Percentiles rank a stretch among this genome's conserved stretches.
Evolutionary conservation across 2,888 invertebrate genomes (phyloP).

Genomic region (Pandemis corylana): DNA sequence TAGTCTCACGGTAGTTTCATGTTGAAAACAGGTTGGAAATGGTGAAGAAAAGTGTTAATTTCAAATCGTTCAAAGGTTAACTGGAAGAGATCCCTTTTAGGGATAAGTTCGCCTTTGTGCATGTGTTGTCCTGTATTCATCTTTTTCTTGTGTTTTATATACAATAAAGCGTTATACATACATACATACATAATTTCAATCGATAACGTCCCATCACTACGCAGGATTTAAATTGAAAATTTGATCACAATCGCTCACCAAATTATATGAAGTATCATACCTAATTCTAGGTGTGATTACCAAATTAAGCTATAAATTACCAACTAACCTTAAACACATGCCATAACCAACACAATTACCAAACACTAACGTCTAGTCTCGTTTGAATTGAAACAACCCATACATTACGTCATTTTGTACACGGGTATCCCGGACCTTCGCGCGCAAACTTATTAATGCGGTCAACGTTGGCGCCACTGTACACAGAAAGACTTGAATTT

Average conservation of each 20-base stretch:
- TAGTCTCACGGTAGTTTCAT: too few relatives aligned
- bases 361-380: background rate
- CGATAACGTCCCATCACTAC: constrained; percentile 44
- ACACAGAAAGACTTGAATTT: background rate
- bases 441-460: constrained; percentile 15
- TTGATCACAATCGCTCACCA: constrained; percentile 27
- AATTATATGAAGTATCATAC: constrained; percentile 48
- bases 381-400: background rate
- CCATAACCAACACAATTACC: background rate
- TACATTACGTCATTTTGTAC: constrained; percentile 38
- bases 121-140: too few relatives aligned
- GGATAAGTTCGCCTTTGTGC: too few relatives aligned
- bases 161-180: too few relatives aligned
- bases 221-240: constrained; percentile 43
- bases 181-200: too few relatives aligned
- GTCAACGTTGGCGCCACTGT: background rate
- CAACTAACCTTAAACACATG: background rate
- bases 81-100: too few relatives aligned
- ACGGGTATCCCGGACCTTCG: background rate
- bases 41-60: too few relatives aligned
- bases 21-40: too few relatives aligned
- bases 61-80: too few relatives aligned
- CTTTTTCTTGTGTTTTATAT: too few relatives aligned
- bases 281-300: constrained; percentile 51
- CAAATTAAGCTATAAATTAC: constrained; percentile 48